phyloP scores from a whole-genome alignment of 2,888 invertebrate species.

The Zootermopsis nevadensis region DNA sequence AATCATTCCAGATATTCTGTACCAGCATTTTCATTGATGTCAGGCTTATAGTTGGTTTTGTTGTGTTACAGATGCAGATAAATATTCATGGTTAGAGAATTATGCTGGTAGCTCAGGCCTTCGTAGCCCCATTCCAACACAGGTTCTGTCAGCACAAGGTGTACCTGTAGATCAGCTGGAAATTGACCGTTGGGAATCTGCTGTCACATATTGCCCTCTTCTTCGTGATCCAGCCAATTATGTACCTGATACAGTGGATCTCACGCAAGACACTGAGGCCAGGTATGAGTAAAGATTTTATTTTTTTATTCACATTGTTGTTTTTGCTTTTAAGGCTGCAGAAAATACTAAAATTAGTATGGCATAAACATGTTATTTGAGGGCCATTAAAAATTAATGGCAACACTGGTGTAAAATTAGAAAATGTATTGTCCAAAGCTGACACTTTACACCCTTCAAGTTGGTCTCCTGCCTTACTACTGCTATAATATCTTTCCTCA shows the following conservation, averaged over 20 bases:
- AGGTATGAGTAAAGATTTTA: slow-evolving; percentile 63
- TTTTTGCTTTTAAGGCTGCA: no score
- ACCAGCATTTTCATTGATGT: no score
- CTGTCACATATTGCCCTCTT: slow-evolving; percentile 76
- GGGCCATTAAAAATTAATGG: no score
- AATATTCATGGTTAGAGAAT: slow-evolving; percentile 76
- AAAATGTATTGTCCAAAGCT: no score
- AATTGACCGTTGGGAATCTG: slow-evolving; percentile 65
- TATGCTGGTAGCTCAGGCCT: slow-evolving; percentile 74
- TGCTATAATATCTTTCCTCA: no score
- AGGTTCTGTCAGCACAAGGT: slow-evolving; percentile 56
- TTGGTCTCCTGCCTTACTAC: no score
- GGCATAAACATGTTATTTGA: no score
- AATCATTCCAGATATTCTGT: no score
- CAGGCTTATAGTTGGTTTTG: neutral
- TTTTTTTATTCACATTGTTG: no score
- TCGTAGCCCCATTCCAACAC: slow-evolving; percentile 64
- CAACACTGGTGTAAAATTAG: no score
- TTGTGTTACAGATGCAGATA: slow-evolving; percentile 62
- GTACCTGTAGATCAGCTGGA: slow-evolving; percentile 67
- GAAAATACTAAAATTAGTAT: no score
- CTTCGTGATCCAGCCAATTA: slow-evolving; percentile 83
- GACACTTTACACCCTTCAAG: no score
- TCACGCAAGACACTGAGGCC: slow-evolving; percentile 86
- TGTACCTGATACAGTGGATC: slow-evolving; percentile 91